These are phyloP conservation scores for Serrognathus titanus DNA, from an alignment of 2,888 invertebrate species.

Conservation along the genomic window DNA sequence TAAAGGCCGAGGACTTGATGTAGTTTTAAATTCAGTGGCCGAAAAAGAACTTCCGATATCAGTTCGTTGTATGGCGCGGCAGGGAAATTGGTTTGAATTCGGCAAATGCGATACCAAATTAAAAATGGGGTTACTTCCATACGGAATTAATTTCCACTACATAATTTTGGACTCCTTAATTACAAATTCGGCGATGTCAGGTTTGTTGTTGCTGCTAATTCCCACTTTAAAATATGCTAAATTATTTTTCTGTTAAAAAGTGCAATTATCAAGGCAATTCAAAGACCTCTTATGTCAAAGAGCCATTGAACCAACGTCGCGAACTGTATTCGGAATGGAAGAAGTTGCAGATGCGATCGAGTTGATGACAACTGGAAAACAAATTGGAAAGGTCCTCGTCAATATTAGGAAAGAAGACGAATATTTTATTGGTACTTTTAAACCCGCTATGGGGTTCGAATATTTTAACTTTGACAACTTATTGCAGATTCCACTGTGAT, in stretches of 20 bases:
- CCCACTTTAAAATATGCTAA: neutral
- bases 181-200: constrained; percentile 23
- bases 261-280: neutral
- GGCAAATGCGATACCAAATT: constrained; percentile 71
- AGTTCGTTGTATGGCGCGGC: constrained; percentile 55
- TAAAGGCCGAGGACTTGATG: constrained; percentile 82
- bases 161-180: constrained; percentile 62
- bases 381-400: constrained; percentile 70
- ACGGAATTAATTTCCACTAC: constrained; percentile 63
- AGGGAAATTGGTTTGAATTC: constrained; percentile 77
- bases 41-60: constrained; percentile 82
- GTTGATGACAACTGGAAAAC: constrained; percentile 66
- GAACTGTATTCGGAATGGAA: constrained; percentile 60
- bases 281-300: constrained; percentile 42
- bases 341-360: constrained; percentile 72
- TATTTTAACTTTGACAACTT: constrained; percentile 41
- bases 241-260: neutral
- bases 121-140: constrained; percentile 53
- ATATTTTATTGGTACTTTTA: constrained; percentile 24
- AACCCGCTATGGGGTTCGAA: constrained; percentile 8
- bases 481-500: constrained; percentile 27
- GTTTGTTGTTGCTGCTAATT: neutral
- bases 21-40: constrained; percentile 85
- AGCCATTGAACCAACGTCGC: constrained; percentile 65
- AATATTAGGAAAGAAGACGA: constrained; percentile 37